A percentile compares a stretch with the other conserved stretches of the same genome.
These are phyloP conservation scores for Holothuria glaberrima DNA, from an alignment of 35 echinoderm and acorn worm species.

Conservation along the genomic window DNA sequence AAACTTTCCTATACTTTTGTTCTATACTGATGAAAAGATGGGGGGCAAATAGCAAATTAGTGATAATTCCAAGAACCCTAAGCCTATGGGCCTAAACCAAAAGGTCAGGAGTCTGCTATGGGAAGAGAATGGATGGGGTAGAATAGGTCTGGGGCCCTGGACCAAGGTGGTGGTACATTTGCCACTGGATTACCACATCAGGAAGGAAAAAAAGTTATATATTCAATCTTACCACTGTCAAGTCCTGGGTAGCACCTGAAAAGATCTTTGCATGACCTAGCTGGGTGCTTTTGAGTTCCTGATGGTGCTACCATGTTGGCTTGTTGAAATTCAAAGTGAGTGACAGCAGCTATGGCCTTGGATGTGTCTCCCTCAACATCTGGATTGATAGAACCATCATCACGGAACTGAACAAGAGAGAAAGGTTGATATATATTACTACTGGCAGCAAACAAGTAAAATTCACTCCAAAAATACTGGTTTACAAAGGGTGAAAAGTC, in stretches of 20 bases:
- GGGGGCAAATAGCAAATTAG: no score
- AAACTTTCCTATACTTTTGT: not conserved
- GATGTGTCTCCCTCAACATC: conserved; percentile 52
- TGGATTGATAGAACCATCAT: conserved; percentile 61
- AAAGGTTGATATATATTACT: not conserved
- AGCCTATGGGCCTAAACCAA: no score
- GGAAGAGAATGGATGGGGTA: no score
- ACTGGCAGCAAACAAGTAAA: no score
- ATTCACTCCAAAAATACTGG: no score
- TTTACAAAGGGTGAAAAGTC: no score
- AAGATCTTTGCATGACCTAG: conserved; percentile 88
- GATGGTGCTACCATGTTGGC: conserved; percentile 61
- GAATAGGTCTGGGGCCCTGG: no score
- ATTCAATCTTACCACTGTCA: conserved; percentile 62
- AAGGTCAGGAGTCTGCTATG: no score
- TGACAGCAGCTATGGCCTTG: conserved; percentile 46
- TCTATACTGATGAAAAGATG: no score
- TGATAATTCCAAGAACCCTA: no score
- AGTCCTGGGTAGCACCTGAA: conserved; percentile 81
- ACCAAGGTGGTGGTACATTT: no score
- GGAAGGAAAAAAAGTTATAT: not conserved
- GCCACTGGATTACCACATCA: no score
- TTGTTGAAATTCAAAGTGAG: conserved; percentile 55
- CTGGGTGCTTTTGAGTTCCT: conserved; percentile 72
- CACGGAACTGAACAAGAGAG: conserved; percentile 53